A percentile compares a stretch with the other conserved stretches of the same genome.
Evolutionary conservation across 2,797 vertebrate species (phyloP).

Genomic region (Florisuga fusca): DNA sequence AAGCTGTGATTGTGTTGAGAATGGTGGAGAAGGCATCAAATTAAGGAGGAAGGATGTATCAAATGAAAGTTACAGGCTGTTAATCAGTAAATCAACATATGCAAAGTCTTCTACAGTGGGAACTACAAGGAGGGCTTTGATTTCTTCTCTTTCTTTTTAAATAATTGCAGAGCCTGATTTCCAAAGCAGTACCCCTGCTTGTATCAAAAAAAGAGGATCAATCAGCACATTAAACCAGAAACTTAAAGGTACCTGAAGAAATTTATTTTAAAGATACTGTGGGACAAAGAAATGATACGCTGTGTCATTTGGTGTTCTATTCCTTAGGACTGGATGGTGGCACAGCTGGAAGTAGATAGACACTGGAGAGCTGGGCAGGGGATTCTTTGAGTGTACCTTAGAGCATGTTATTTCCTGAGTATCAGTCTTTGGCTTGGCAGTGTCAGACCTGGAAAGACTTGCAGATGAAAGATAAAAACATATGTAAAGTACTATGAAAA

Average conservation of each 20-base stretch:
- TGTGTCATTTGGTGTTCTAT: background rate
- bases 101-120: background rate
- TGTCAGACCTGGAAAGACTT: background rate
- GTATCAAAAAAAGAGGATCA: background rate
- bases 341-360: background rate
- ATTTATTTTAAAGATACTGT: background rate
- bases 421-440: background rate
- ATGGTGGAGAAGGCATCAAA: background rate
- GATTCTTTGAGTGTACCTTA: background rate
- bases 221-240: background rate
- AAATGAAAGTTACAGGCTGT: background rate
- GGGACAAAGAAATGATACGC: background rate
- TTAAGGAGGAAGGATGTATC: background rate
- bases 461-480: background rate
- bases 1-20: background rate
- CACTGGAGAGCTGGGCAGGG: background rate
- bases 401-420: rapidly evolving
- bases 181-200: background rate
- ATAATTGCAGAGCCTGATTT: background rate
- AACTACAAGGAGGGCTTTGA: background rate
- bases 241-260: background rate
- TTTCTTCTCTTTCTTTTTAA: background rate
- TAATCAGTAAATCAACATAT: background rate
- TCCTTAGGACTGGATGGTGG: background rate
- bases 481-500: background rate